Conservation (phyloP, 1,140 invertebrate genomes). For the Drosophila kohkoa region DNA sequence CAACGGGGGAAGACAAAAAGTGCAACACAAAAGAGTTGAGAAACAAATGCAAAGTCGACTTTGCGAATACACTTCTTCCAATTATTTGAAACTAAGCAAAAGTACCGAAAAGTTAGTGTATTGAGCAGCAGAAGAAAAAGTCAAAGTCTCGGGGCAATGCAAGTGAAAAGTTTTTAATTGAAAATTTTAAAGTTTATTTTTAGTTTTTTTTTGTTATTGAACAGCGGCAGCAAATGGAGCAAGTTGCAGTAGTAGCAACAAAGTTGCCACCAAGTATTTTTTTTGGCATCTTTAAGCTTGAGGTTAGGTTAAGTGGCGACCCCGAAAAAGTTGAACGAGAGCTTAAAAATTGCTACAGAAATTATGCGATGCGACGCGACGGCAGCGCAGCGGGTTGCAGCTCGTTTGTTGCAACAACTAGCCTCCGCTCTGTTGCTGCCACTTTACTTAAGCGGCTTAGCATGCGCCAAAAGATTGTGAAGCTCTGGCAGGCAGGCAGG, state of each 20-base stretch:
- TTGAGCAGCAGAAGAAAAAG: neutral
- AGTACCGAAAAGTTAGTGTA: neutral
- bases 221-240: conserved; percentile 18
- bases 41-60: neutral
- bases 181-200: conserved; percentile 74
- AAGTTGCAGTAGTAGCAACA: neutral
- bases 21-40: conserved; percentile 4
- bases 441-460: conserved; percentile 64
- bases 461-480: conserved; percentile 43
- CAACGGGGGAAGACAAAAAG: conserved; percentile 10
- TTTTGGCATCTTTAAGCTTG: conserved; percentile 16
- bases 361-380: conserved; percentile 4
- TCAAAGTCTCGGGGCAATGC: conserved; percentile 18
- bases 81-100: too few species aligned
- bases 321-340: conserved; percentile 33
- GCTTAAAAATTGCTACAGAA: conserved; percentile 43
- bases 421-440: conserved; percentile 24
- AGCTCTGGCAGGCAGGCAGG: conserved; percentile 1
- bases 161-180: conserved; percentile 80
- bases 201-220: conserved; percentile 53
- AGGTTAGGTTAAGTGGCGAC: conserved; percentile 45
- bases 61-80: too few species aligned
- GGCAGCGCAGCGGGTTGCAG: conserved; percentile 37
- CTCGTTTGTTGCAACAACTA: conserved; percentile 38
- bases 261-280: conserved; percentile 5